Base-by-base conservation (phyloP, 2,888 invertebrate species). In the Chouioia cunea region DNA sequence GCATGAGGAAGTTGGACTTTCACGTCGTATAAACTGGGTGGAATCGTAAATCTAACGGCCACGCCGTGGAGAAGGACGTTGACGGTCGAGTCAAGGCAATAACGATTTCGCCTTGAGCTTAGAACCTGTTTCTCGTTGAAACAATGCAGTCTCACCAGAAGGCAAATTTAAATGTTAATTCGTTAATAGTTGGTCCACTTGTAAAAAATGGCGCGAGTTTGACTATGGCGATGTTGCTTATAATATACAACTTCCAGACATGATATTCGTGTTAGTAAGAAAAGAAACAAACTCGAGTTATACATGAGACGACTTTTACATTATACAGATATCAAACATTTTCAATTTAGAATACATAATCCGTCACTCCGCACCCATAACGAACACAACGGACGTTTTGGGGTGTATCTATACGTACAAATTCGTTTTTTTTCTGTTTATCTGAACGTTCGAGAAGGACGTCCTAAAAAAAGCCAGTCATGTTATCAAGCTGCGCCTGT, bases 31-130 rank as follows among this genome's bases (percentile, higher is more conserved):
- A 52, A 18, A 50, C 16, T 52, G 60, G 18, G 16, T 20, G 62
- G 62, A 71, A 71, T 66, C 66, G 62, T 71, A 71, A 71, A 71
- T 71, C 71, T 71, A 66, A 65, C 23, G 43, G 54, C 44, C 44
- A 27, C 54, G 36, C 36, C 27, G 50, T 56, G 46, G 52, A 46
- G 62, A 66, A 57, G 71, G 50, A 47, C 62, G 58, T 60, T 62
- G 71, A 57, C 66, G 63, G 57, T 65, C 56, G 54, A 65, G 22
- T 15, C 62, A 62, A 65, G 58, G 66, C 44, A 67, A 71, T 67
- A 71, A 66, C 66, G 62, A 71, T 58, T 70, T 56, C 22, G 43
- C 66, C 62, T 66, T 66, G 66, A 47, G 62, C 36, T 27, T 47
- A 58, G 18, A 50, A 53, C 46, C 58, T 46, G 52, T 27, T 56